Base-by-base conservation (phyloP, 2,888 invertebrate species). In the Phyllotreta cruciferae region DNA sequence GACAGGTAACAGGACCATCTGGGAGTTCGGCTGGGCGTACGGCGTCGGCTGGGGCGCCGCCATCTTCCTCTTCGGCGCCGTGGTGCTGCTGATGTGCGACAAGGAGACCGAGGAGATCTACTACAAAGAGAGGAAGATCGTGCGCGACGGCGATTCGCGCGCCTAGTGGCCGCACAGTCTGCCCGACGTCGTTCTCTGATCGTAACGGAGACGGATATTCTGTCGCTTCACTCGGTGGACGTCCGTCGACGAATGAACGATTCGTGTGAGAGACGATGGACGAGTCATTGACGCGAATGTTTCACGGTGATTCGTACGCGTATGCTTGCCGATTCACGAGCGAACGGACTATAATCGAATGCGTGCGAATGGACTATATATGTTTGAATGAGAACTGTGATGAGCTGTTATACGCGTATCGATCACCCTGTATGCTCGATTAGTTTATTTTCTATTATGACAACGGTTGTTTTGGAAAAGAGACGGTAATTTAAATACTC, bases 11-110 rank as follows among this genome's bases (percentile, higher is more conserved):
- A 87, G 94, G 76, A 88, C 91, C 63, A 89, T 93, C 76, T 97
- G 96, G 96, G 96, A 97, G 81, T 98, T 98, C 78, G 97, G 97
- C 54, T 98, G 97, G 96, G 96, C 97, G 49, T 98, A 98, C 81
- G 97, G 98, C 53, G 93, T 98, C 34, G 97, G 96, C 10, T 98
- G 98, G 97, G 97, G 96, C 70, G 94, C 96, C 45, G 94, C 95
- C 75, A 94, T 97, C 78, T 96, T 98, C 84, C 86, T 96, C 54
- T 94, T 97, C 81, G 96, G 96, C 49, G 96, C 94, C 60, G 94
- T 96, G 3, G 90, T 98, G 65, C 85, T 98, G 71, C 86, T 98
- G 76, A 88, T 97, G 72, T 96, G 97, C 82, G 98, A 98, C 86
- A 98, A 97, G 83, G 97, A 98, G 83, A 95, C 94, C 76, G 97